Evolutionary conservation across 2,113 vertebrate genomes (phyloP), one percentile per base, ranked within the genome.

Genomic region (Phodopus roborovskii): DNA sequence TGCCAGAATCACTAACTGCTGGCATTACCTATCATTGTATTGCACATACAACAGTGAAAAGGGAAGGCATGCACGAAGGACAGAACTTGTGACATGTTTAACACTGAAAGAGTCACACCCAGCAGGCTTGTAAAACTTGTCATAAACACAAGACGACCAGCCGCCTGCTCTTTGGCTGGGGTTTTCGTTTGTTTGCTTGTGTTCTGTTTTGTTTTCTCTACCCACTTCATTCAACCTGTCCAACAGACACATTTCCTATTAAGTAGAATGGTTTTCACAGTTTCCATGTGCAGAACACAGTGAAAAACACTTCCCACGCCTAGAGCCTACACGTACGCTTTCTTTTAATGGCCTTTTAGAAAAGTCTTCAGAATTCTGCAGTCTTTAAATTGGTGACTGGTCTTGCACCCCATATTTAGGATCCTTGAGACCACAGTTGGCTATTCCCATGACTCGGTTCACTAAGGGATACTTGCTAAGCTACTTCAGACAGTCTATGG

Each of bases 131-230:
- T 13, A 91, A 83, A 96, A 97, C 78, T 39, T 45, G 96, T 97
- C 93, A 97, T 50, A 88, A 90, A 88, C 91, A 92, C 95, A 97
- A 98, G 96, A 97, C 85, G 17, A 42, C 98, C 98, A 98, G 96
- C 97, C 98, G 97, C 98, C 96, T 0, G 0, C 30, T 78, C 92
- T 78, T 89, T 79, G 70, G 68, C 60, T 73, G 30, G 10, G 30
- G 19, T 70, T 70, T 50, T 36, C 58, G 30, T 53, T 70, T 50
- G 45, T 70, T 68, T 86, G 45, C 28, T 68, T 74, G 94, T 81
- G 42, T 66, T 85, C 28, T 68, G 48, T 5, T 78, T 33, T 89
- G 39, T 53, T 82, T 60, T 24, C 89, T 90, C 68, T 77, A 39
- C 20, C 0, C 24, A 77, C 71, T 94, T 90, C 70, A 92, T 17